Conservation (phyloP, 2,113 vertebrate species). For the Willisornis vidua region DNA sequence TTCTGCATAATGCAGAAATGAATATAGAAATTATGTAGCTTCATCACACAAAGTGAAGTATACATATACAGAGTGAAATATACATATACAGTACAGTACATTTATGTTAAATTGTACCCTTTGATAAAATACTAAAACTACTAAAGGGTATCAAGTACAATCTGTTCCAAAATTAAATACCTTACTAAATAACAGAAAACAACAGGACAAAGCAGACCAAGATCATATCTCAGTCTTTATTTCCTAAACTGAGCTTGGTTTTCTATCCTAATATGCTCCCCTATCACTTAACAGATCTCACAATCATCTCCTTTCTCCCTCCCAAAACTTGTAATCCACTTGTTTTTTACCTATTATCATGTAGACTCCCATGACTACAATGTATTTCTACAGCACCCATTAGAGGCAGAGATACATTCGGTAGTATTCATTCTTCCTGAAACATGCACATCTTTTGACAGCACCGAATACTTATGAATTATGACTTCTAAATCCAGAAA, state of each 20-base stretch:
- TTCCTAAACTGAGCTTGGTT: background rate
- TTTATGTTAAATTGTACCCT: background rate
- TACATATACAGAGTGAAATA: background rate
- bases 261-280: background rate
- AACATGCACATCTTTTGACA: background rate
- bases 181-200: background rate
- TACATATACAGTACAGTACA: background rate
- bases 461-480: background rate
- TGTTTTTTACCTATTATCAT: background rate
- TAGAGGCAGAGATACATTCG: background rate
- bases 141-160: background rate
- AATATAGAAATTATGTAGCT: background rate
- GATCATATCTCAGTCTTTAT: background rate
- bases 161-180: background rate
- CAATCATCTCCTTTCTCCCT: background rate
- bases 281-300: background rate
- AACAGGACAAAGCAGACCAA: background rate
- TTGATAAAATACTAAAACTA: background rate
- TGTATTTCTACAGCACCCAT: background rate
- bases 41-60: background rate
- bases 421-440: background rate
- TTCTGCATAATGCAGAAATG: background rate
- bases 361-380: background rate
- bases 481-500: constrained; percentile 14
- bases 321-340: background rate